phyloP scores from a whole-genome alignment of 2,888 invertebrate genomes.

The Trimorus sp. region DNA sequence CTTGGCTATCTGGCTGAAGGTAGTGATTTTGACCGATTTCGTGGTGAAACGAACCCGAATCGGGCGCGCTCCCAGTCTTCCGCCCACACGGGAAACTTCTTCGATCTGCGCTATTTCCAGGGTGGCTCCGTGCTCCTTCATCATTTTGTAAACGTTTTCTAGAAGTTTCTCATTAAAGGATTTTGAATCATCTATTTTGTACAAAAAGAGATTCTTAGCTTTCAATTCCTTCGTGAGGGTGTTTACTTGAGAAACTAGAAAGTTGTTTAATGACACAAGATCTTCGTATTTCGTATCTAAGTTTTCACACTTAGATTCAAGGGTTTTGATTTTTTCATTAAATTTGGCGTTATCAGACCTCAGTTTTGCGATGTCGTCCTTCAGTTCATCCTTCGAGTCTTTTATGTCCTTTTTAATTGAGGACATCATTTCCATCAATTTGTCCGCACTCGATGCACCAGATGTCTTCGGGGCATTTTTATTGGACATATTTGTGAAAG shows the following conservation, averaged over 20 bases:
- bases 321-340: slow-evolving; percentile 1
- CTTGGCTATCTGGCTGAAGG: background rate
- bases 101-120: background rate
- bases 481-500: too few relatives aligned
- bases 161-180: background rate
- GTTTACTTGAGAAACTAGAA: slow-evolving; percentile 22
- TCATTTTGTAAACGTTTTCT: background rate
- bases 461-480: too few relatives aligned
- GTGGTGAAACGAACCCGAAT: background rate
- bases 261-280: slow-evolving; percentile 26
- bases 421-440: slow-evolving; percentile 23
- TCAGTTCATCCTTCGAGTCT: slow-evolving; percentile 18
- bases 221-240: background rate
- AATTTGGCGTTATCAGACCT: slow-evolving; percentile 23
- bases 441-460: background rate
- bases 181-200: background rate
- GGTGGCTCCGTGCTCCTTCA: background rate
- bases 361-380: slow-evolving; percentile 11
- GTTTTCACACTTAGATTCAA: slow-evolving; percentile 11
- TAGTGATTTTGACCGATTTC: background rate
- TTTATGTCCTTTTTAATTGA: slow-evolving; percentile 27
- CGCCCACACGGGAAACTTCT: background rate
- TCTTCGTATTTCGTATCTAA: background rate
- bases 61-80: background rate
- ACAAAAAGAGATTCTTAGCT: background rate